Conservation (phyloP, 92 coral and sea anemone genomes). For the Montipora capitata region DNA sequence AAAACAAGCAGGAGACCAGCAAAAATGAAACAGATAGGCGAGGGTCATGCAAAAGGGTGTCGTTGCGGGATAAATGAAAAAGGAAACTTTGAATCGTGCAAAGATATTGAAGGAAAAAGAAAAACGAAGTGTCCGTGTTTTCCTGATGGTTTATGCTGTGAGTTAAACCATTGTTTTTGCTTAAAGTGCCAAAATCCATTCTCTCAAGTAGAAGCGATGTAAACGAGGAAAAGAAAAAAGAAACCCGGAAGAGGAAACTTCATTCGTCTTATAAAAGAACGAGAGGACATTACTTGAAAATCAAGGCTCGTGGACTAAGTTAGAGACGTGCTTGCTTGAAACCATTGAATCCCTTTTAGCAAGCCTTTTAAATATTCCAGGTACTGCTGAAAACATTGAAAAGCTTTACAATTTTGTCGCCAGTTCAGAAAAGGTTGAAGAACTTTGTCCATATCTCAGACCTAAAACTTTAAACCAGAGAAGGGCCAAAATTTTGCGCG, state of each 20-base stretch:
- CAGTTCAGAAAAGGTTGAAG: slow-evolving; percentile 2
- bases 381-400: background rate
- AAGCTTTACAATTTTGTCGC: background rate
- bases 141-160: background rate
- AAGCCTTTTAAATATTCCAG: background rate
- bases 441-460: background rate
- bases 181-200: background rate
- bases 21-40: background rate
- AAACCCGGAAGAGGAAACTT: background rate
- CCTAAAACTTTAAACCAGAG: background rate
- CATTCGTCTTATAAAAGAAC: slow-evolving; percentile 70
- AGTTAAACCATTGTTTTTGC: background rate
- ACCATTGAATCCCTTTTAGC: background rate
- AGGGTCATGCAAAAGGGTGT: background rate
- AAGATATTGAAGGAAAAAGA: slow-evolving; percentile 2
- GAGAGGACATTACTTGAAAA: background rate
- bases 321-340: background rate
- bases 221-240: background rate
- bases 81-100: background rate
- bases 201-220: background rate
- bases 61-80: slow-evolving; percentile 4
- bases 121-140: background rate
- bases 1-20: background rate
- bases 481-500: background rate
- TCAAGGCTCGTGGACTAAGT: slow-evolving; percentile 20